Conservation (phyloP, 2,113 vertebrate species). For the Zosterops japonicus region DNA sequence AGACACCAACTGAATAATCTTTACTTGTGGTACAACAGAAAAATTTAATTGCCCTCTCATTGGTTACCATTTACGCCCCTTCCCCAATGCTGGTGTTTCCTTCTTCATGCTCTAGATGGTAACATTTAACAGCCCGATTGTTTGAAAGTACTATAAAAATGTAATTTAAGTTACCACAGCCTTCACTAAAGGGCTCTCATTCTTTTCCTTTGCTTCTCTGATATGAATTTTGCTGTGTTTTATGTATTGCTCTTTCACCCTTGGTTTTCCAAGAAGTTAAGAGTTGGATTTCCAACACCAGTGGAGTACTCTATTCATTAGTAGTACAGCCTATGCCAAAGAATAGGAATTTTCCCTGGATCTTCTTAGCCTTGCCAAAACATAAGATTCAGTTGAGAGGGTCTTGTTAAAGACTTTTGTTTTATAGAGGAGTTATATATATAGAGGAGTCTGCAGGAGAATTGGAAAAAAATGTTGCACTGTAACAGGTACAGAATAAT, state of each 20-base stretch:
- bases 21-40: constrained; percentile 15
- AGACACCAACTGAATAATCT: constrained; percentile 51
- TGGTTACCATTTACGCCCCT: not conserved
- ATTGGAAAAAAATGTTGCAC: not conserved
- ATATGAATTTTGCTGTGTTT: not conserved
- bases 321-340: not conserved
- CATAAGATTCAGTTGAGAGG: not conserved
- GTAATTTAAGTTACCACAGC: not conserved
- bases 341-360: not conserved
- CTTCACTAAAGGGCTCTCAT: not conserved
- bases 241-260: not conserved
- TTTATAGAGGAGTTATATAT: not conserved
- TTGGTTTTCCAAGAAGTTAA: not conserved
- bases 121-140: not conserved
- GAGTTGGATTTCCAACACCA: not conserved
- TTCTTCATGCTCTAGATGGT: not conserved
- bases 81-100: not conserved
- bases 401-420: not conserved
- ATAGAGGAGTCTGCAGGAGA: not conserved
- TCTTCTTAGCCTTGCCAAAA: not conserved
- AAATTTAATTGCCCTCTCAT: not conserved
- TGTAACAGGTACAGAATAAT: not conserved
- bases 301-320: not conserved
- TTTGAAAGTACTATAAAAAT: not conserved
- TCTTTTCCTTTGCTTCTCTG: not conserved